These are phyloP conservation scores for Ploceus nigricollis DNA, from an alignment of 2,113 vertebrate species.

Conservation along the genomic window DNA sequence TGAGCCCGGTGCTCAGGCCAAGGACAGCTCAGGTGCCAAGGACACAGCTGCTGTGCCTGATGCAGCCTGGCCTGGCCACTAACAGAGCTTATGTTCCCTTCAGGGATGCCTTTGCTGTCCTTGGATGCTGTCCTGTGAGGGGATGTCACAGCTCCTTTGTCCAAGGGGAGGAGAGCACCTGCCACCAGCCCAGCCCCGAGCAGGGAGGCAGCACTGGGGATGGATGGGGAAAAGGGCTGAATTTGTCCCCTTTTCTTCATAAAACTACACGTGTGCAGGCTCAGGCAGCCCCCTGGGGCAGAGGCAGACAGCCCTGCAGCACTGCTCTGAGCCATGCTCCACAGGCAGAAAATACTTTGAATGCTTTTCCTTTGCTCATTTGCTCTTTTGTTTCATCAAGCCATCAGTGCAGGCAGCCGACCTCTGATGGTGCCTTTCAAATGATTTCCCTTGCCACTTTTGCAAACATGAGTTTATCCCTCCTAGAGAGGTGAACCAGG, in stretches of 20 bases:
- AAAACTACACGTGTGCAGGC: not conserved
- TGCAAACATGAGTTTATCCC: not conserved
- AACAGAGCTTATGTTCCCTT: not conserved
- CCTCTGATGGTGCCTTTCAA: not conserved
- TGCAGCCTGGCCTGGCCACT: not conserved
- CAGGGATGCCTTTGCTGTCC: not conserved
- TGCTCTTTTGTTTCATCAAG: conserved; percentile 14
- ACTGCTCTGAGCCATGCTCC: not conserved
- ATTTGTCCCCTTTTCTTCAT: not conserved
- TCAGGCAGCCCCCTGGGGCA: not conserved
- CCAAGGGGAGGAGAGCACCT: not conserved
- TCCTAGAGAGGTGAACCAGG: not conserved
- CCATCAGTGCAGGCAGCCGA: not conserved
- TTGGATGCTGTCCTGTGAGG: not conserved
- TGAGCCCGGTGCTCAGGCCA: fast-evolving
- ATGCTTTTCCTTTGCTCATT: not conserved
- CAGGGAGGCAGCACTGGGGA: not conserved
- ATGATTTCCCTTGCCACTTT: conserved; percentile 14
- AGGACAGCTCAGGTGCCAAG: not conserved
- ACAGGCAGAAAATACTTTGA: not conserved
- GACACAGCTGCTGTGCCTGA: conserved; percentile 11
- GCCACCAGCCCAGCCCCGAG: fast-evolving
- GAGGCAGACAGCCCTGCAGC: not conserved
- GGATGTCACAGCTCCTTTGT: not conserved
- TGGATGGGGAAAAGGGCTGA: not conserved